Percentiles rank a stretch among this genome's conserved stretches.
Evolutionary conservation across 2,113 vertebrate genomes (phyloP).

Genomic region (Salvator merianae): DNA sequence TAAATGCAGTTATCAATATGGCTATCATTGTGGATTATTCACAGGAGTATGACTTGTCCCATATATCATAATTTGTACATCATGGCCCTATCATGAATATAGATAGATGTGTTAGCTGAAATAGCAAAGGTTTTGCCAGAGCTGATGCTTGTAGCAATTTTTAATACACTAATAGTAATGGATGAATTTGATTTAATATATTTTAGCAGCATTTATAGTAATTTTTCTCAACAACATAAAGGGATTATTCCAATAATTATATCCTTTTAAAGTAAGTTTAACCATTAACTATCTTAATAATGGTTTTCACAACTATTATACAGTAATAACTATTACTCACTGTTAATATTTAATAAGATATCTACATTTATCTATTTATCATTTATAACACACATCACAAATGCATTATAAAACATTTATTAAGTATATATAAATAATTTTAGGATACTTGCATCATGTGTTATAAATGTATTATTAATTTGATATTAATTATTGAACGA

Average conservation of each 20-base stretch:
- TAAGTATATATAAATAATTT: slow-evolving; percentile 62
- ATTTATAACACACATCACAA: slow-evolving; percentile 57
- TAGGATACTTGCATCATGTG: slow-evolving; percentile 39
- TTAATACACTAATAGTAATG: neutral
- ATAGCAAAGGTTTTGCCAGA: slow-evolving; percentile 10
- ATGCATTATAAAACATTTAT: slow-evolving; percentile 68
- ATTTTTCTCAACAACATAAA: neutral
- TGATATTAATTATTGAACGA: slow-evolving; percentile 62
- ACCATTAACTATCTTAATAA: slow-evolving; percentile 43
- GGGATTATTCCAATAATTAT: slow-evolving; percentile 28
- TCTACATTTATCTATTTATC: slow-evolving; percentile 52
- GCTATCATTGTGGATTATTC: neutral
- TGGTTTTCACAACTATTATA: slow-evolving; percentile 46
- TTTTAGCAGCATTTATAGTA: neutral
- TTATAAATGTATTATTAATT: slow-evolving; percentile 61
- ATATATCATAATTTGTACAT: neutral
- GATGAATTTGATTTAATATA: slow-evolving; percentile 11
- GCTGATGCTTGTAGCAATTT: neutral
- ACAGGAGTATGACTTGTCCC: neutral
- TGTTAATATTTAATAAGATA: slow-evolving; percentile 60
- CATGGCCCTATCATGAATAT: neutral
- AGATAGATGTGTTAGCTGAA: neutral
- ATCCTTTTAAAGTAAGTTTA: slow-evolving; percentile 40
- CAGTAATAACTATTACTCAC: slow-evolving; percentile 37
- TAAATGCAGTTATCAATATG: slow-evolving; percentile 3